Evolutionary conservation across 1,140 invertebrate species (phyloP).

Genomic region (Cotesia typhae): DNA sequence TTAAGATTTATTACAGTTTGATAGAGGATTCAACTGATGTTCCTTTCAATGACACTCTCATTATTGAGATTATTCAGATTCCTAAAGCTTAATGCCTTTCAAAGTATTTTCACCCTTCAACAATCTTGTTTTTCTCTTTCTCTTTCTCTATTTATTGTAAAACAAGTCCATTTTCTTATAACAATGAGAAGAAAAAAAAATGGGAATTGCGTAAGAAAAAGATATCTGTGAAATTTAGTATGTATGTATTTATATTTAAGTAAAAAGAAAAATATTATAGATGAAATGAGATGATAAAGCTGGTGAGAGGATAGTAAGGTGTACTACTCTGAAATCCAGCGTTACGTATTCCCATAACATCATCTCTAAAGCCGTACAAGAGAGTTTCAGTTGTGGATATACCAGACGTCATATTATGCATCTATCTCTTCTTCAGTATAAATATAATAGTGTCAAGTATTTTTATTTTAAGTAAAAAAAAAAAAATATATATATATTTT

Average conservation of each 20-base stretch:
- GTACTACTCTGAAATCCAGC: conserved; percentile 47
- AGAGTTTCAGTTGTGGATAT: conserved; percentile 40
- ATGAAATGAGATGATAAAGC: conserved; percentile 39
- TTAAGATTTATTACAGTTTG: no score
- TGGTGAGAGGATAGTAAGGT: conserved; percentile 32
- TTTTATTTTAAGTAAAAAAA: no score
- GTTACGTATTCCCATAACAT: conserved; percentile 59
- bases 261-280: conserved; percentile 24
- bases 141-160: not conserved
- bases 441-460: no score
- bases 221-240: conserved; percentile 1
- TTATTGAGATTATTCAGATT: conserved; percentile 33
- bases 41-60: conserved; percentile 20
- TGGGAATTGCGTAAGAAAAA: not conserved
- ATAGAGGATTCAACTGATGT: conserved; percentile 14
- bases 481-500: no score
- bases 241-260: conserved; percentile 22
- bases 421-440: no score
- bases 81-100: conserved; percentile 14
- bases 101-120: conserved; percentile 19
- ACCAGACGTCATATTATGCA: conserved; percentile 51
- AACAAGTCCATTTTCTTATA: no score
- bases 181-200: no score
- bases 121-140: not conserved
- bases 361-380: conserved; percentile 51